Evolutionary conservation across 37 sponge, comb jelly and placozoan species (phyloP).

Genomic region (Bolinopsis microptera): DNA sequence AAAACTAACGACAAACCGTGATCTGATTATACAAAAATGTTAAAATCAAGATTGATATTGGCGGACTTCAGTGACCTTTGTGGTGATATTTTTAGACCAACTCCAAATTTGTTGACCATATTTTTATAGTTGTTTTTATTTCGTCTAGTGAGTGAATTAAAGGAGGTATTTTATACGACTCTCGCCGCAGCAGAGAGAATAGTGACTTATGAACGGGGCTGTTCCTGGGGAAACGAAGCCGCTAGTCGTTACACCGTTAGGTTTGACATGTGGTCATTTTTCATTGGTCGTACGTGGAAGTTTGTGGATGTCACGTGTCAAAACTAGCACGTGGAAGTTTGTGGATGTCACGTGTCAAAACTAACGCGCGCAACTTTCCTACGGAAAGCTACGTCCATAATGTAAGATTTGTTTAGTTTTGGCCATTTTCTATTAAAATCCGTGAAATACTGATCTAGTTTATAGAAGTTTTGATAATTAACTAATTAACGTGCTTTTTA

Average conservation of each 20-base stretch:
- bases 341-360: background rate
- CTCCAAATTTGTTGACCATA: background rate
- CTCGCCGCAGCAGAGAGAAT: background rate
- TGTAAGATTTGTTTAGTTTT: background rate
- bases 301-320: background rate
- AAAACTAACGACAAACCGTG: no score
- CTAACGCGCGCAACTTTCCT: background rate
- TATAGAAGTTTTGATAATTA: background rate
- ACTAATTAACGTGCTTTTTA: background rate
- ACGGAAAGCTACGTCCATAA: background rate
- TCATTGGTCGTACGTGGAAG: background rate
- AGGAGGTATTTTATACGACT: background rate
- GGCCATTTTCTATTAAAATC: background rate
- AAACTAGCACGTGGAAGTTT: background rate
- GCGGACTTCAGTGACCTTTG: background rate
- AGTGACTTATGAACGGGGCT: background rate
- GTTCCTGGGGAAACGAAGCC: background rate
- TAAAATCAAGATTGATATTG: no score
- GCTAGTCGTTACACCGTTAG: no score
- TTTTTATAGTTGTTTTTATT: background rate
- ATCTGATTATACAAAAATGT: no score
- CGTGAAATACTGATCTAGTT: background rate
- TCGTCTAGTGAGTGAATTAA: background rate
- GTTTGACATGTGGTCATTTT: no score
- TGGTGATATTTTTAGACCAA: background rate